Evolutionary conservation across 1,140 invertebrate genomes (phyloP).

Genomic region (Acromyrmex echinatior): DNA sequence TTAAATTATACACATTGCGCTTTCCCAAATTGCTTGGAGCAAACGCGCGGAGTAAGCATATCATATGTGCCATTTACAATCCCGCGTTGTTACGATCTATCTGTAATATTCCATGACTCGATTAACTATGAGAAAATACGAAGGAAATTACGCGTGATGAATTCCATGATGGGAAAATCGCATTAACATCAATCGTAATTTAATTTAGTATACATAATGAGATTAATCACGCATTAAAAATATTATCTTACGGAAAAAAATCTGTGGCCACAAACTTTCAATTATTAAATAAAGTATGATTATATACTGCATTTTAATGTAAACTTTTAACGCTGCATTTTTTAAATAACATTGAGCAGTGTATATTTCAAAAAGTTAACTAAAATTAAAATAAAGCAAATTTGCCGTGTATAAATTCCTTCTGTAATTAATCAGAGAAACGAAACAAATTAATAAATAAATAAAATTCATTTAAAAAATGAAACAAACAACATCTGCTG

Average conservation of each 20-base stretch:
- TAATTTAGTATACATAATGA: neutral
- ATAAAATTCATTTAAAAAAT: neutral
- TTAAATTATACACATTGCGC: slow-evolving; percentile 65
- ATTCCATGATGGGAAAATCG: neutral
- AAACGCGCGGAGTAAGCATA: slow-evolving; percentile 15
- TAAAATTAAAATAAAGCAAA: neutral
- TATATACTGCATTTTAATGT: too few species aligned
- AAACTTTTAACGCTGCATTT: neutral
- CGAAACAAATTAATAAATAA: neutral
- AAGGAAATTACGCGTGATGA: slow-evolving; percentile 10
- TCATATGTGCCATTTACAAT: slow-evolving; percentile 39
- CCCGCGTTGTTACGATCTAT: slow-evolving; percentile 35
- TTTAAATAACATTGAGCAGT: neutral
- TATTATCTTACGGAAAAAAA: neutral
- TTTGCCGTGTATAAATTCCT: neutral
- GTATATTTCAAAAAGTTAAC: neutral
- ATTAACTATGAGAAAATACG: slow-evolving; percentile 46
- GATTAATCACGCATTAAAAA: neutral
- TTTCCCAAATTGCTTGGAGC: slow-evolving; percentile 58
- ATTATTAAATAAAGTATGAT: neutral
- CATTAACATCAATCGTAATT: neutral
- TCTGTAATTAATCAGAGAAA: neutral
- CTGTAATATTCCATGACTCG: slow-evolving; percentile 36
- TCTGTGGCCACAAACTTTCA: neutral
- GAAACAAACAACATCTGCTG: neutral